Evolutionary conservation across 1,140 invertebrate species (phyloP).

Genomic region (Metopolophium dirhodum): DNA sequence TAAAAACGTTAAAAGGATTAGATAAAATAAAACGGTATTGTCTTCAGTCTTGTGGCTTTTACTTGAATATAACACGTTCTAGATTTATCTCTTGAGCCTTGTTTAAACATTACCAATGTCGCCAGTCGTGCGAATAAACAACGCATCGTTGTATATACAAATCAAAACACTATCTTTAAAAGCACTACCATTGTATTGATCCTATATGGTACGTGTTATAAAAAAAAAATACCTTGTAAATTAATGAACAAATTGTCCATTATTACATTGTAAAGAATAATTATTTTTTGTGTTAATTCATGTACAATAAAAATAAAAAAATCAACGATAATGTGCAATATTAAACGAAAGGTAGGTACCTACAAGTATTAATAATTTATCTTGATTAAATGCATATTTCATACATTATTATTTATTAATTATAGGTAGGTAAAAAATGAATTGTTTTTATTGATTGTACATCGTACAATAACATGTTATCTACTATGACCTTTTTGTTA

Average conservation of each 20-base stretch:
- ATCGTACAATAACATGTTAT: background rate
- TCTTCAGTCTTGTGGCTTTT: constrained; percentile 12
- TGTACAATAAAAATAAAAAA: background rate
- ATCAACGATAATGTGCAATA: background rate
- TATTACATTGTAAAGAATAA: background rate
- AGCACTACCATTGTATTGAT: background rate
- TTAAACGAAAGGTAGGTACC: background rate
- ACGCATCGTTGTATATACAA: background rate
- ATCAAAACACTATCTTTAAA: constrained; percentile 26
- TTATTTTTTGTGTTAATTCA: background rate
- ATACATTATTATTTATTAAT: background rate
- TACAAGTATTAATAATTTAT: background rate
- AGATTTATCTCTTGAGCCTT: constrained; percentile 23
- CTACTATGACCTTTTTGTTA: background rate
- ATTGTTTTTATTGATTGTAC: background rate
- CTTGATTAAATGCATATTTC: background rate
- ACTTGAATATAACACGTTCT: background rate
- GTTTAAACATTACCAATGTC: background rate
- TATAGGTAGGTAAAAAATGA: background rate
- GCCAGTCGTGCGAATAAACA: background rate
- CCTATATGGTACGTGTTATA: background rate
- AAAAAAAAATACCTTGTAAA: background rate
- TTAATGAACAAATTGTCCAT: background rate
- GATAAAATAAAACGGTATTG: background rate
- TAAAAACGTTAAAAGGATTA: constrained; percentile 47